Percentiles rank a stretch among this genome's conserved stretches.
Conservation (phyloP, 1,140 invertebrate species). For the Apis florea region DNA sequence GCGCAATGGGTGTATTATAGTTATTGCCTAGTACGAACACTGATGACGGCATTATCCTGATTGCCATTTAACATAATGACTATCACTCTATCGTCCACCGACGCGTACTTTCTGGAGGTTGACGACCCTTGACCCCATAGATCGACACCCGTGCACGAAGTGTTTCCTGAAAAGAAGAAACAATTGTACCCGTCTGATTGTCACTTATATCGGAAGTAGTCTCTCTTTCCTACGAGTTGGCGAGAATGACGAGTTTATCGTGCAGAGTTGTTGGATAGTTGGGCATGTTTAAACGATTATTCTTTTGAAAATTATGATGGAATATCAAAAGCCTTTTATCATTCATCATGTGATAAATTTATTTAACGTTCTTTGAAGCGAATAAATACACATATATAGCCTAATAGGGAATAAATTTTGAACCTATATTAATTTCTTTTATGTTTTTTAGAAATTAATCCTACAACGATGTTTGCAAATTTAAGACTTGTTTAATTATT, state of each 20-base stretch:
- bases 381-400: too few species aligned
- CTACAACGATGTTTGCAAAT: too few species aligned
- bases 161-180: slow-evolving; percentile 65
- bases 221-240: not conserved
- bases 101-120: slow-evolving; percentile 64
- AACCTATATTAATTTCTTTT: too few species aligned
- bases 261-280: not conserved
- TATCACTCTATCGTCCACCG: slow-evolving; percentile 68
- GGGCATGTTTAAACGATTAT: not conserved
- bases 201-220: slow-evolving; percentile 33
- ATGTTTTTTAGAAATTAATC: too few species aligned
- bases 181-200: slow-evolving; percentile 57
- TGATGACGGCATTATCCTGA: slow-evolving; percentile 77
- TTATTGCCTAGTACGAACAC: slow-evolving; percentile 68
- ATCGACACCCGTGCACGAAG: slow-evolving; percentile 37
- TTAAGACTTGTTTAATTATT: too few species aligned
- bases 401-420: too few species aligned
- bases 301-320: too few species aligned
- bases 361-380: too few species aligned
- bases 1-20: slow-evolving; percentile 71
- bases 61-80: slow-evolving; percentile 78
- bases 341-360: too few species aligned
- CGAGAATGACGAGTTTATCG: not conserved
- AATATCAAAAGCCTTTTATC: too few species aligned
- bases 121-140: slow-evolving; percentile 63